phyloP scores from a whole-genome alignment of 1,140 invertebrate genomes.

The Zophobas morio region DNA sequence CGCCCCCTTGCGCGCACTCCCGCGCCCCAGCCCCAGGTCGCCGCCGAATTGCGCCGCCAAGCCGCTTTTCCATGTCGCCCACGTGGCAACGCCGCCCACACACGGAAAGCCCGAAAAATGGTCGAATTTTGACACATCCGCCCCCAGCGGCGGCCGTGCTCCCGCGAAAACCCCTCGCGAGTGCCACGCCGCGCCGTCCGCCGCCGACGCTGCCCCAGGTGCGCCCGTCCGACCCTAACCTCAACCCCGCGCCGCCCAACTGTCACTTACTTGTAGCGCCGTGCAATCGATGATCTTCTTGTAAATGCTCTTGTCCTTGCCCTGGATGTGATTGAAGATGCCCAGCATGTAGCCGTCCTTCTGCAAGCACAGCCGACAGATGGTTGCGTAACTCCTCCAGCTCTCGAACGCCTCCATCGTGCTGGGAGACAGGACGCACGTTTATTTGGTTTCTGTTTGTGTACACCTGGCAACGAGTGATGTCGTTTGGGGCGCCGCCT shows the following conservation, averaged over 20 bases:
- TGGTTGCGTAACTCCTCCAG: constrained; percentile 67
- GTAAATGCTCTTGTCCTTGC: constrained; percentile 65
- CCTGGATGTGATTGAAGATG: constrained; percentile 70
- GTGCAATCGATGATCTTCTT: constrained; percentile 67
- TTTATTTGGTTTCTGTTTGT: constrained; percentile 3
- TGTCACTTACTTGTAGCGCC: constrained; percentile 65
- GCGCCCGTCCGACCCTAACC: background rate
- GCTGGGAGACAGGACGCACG: background rate
- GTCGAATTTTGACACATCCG: constrained; percentile 29
- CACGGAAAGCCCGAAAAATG: background rate
- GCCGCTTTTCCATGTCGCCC: background rate
- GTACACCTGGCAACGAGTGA: constrained; percentile 43
- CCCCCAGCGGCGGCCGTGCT: background rate
- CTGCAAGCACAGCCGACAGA: constrained; percentile 73
- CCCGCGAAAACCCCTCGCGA: background rate
- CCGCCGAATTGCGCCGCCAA: background rate
- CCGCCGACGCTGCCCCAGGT: background rate
- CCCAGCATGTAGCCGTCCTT: constrained; percentile 72
- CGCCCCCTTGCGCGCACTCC: no score
- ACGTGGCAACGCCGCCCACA: constrained; percentile 21
- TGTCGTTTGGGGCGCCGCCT: constrained; percentile 29
- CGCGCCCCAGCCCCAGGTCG: no score
- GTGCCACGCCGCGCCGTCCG: no score
- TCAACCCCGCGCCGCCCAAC: constrained; percentile 7
- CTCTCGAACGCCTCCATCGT: constrained; percentile 58